These are phyloP conservation scores for Oxyura jamaicensis DNA, from an alignment of 2,113 vertebrate genomes.

Conservation along the genomic window DNA sequence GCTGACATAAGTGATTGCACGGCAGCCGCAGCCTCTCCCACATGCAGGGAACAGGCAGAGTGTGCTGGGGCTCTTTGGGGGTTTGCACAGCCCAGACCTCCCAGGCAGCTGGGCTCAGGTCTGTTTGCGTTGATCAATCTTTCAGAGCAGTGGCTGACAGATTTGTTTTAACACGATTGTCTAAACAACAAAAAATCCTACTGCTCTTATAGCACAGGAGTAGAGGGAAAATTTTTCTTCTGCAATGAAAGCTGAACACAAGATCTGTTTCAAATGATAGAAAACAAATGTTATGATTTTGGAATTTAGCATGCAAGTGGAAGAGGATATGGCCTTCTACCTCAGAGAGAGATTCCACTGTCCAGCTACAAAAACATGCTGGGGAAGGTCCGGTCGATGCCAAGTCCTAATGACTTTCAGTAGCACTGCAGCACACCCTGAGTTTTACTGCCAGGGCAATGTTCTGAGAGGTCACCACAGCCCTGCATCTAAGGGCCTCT, in stretches of 20 bases:
- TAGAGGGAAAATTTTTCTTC: not conserved
- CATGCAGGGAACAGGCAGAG: not conserved
- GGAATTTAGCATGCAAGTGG: not conserved
- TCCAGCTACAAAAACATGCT: not conserved
- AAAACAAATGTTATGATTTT: not conserved
- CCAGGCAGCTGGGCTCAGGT: conserved; percentile 40
- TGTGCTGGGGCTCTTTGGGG: conserved; percentile 21
- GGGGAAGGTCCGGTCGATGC: not conserved
- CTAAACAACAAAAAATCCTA: not conserved
- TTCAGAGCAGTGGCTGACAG: not conserved
- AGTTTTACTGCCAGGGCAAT: not conserved
- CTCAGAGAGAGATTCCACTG: not conserved
- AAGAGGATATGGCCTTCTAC: not conserved
- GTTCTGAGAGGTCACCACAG: not conserved
- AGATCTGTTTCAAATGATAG: not conserved
- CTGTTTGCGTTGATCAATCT: not conserved
- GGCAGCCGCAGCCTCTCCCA: conserved; percentile 12
- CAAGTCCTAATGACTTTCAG: not conserved
- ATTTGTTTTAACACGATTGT: not conserved
- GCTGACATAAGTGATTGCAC: conserved; percentile 4
- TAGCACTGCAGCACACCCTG: not conserved
- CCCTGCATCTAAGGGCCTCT: not conserved
- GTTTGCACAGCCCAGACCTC: conserved; percentile 57
- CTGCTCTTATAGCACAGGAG: not conserved
- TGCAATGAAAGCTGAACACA: not conserved